Evolutionary conservation across 2,113 vertebrate genomes (phyloP).

Genomic region (Actinemys pallida): DNA sequence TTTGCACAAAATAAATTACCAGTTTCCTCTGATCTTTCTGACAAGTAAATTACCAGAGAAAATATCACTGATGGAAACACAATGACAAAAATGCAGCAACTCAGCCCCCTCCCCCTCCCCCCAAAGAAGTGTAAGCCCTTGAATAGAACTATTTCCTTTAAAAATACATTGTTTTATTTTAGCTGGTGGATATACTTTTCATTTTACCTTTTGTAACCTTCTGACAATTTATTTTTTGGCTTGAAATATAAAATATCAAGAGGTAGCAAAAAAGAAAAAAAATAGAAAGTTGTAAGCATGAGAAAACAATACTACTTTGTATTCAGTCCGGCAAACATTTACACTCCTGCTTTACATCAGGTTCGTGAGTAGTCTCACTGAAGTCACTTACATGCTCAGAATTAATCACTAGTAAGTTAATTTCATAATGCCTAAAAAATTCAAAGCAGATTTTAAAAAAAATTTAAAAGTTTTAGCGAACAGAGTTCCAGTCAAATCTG

Average conservation of each 20-base stretch:
- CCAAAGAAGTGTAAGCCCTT: slow-evolving; percentile 55
- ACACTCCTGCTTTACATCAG: background rate
- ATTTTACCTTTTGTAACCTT: background rate
- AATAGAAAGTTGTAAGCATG: background rate
- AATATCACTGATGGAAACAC: slow-evolving; percentile 66
- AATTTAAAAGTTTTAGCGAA: background rate
- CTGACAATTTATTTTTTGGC: background rate
- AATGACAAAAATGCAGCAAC: slow-evolving; percentile 64
- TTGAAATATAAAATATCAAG: background rate
- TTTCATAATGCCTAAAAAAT: background rate
- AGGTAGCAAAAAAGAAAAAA: background rate
- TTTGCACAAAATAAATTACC: slow-evolving; percentile 70
- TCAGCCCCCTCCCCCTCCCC: slow-evolving; percentile 10
- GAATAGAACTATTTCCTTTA: slow-evolving; percentile 35
- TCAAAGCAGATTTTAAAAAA: background rate
- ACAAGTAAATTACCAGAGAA: slow-evolving; percentile 76
- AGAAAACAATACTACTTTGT: background rate
- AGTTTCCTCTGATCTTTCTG: slow-evolving; percentile 74
- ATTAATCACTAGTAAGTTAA: background rate
- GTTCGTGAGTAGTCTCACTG: background rate
- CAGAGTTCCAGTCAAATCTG: background rate
- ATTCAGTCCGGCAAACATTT: background rate
- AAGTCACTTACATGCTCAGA: background rate
- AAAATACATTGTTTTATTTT: background rate
- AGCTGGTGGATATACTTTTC: background rate